Evolutionary conservation across 2,888 invertebrate genomes (phyloP).

Genomic region (Thysanoteuthis rhombus): DNA sequence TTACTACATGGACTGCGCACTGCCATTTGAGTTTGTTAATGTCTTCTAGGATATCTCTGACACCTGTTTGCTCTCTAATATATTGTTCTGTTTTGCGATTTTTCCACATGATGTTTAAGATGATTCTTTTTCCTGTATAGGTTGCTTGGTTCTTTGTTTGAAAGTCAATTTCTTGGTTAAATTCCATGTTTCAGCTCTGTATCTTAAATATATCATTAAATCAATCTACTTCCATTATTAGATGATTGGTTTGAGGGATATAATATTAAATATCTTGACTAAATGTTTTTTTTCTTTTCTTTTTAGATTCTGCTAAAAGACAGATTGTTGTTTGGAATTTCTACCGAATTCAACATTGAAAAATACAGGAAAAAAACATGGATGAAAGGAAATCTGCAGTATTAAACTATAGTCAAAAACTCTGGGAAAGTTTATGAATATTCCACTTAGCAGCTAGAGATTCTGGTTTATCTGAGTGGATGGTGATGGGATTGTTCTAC

Average conservation of each 20-base stretch:
- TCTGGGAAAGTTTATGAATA: neutral
- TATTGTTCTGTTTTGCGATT: too few relatives aligned
- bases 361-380: neutral
- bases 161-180: too few relatives aligned
- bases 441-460: neutral
- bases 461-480: neutral
- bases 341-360: neutral
- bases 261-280: neutral
- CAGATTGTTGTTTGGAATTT: too few relatives aligned
- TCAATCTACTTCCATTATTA: neutral
- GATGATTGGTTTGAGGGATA: too few relatives aligned
- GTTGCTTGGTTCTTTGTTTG: too few relatives aligned
- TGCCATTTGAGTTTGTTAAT: too few relatives aligned
- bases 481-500: neutral
- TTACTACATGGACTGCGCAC: too few relatives aligned
- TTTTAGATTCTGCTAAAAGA: neutral
- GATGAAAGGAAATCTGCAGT: neutral
- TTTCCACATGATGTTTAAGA: too few relatives aligned
- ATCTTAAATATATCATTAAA: neutral
- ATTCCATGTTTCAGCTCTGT: too few relatives aligned
- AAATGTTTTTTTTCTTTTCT: neutral
- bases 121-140: too few relatives aligned
- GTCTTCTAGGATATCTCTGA: too few relatives aligned
- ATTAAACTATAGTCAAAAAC: neutral
- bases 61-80: too few relatives aligned